phyloP scores from a whole-genome alignment of 1,140 invertebrate species.

The Macrobrachium rosenbergii region DNA sequence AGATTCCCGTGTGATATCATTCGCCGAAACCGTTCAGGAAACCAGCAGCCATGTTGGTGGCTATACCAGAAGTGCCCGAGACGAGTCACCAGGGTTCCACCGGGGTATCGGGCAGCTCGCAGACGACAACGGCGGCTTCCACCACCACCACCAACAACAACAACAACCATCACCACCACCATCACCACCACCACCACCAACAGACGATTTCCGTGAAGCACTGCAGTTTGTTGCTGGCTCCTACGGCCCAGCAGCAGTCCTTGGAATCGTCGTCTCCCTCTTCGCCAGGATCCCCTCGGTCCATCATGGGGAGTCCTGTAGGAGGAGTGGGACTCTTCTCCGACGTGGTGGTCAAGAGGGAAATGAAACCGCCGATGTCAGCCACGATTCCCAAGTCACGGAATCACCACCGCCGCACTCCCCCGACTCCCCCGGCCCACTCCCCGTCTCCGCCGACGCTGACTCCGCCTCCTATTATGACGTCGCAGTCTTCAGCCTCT shows the following conservation, averaged over 20 bases:
- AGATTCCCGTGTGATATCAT: too few species aligned
- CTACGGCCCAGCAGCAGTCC: too few species aligned
- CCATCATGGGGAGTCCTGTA: not conserved
- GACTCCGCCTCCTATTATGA: conserved; percentile 9
- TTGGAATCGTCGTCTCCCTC: too few species aligned
- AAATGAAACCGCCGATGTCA: conserved; percentile 48
- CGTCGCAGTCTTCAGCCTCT: conserved; percentile 13
- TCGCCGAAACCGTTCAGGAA: too few species aligned
- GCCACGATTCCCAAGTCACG: conserved; percentile 49
- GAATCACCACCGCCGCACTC: conserved; percentile 15
- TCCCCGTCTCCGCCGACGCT: not conserved
- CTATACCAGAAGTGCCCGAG: conserved; percentile 50
- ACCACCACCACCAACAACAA: not conserved
- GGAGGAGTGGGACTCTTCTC: not conserved
- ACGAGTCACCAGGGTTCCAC: conserved; percentile 18
- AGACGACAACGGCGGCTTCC: not conserved
- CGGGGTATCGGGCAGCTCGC: not conserved
- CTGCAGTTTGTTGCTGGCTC: not conserved
- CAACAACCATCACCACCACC: conserved; percentile 32
- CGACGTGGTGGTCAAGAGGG: conserved; percentile 11
- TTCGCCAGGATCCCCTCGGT: not conserved
- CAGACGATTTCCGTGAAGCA: not conserved
- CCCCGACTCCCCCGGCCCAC: conserved; percentile 4
- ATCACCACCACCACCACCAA: conserved; percentile 23
- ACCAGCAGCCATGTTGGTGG: conserved; percentile 37